These are phyloP conservation scores for Phyllostomus hastatus DNA, from an alignment of 2,113 vertebrate genomes.

Conservation along the genomic window DNA sequence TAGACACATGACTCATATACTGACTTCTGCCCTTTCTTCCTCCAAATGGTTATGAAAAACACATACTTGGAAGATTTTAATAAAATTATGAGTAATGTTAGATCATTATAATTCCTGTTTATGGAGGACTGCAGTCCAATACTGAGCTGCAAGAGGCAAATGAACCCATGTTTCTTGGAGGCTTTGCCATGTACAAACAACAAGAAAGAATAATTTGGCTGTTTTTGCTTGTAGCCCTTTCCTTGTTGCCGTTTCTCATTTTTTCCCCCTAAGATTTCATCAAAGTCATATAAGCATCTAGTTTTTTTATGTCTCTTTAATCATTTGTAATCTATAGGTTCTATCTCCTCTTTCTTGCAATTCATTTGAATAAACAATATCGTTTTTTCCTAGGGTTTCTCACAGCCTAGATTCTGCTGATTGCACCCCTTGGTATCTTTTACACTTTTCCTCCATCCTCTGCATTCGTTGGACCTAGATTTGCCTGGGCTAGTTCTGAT, in stretches of 20 bases:
- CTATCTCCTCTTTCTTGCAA: neutral
- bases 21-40: constrained; percentile 38
- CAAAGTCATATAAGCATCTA: neutral
- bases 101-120: constrained; percentile 47
- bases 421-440: neutral
- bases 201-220: neutral
- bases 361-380: neutral
- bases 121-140: neutral
- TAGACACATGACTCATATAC: constrained; percentile 49
- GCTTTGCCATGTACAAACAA: neutral
- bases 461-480: neutral
- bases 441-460: neutral
- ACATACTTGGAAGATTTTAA: constrained; percentile 63
- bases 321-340: neutral
- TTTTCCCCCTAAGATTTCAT: neutral
- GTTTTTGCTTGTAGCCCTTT: neutral
- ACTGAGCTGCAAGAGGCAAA: neutral
- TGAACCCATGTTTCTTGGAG: neutral
- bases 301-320: neutral
- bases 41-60: constrained; percentile 61
- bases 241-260: neutral
- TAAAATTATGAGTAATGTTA: constrained; percentile 50
- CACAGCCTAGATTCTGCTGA: neutral
- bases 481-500: neutral
- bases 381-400: neutral